These are phyloP conservation scores for Anabacerthia variegaticeps DNA, from an alignment of 2,797 vertebrate genomes.

Conservation along the genomic window DNA sequence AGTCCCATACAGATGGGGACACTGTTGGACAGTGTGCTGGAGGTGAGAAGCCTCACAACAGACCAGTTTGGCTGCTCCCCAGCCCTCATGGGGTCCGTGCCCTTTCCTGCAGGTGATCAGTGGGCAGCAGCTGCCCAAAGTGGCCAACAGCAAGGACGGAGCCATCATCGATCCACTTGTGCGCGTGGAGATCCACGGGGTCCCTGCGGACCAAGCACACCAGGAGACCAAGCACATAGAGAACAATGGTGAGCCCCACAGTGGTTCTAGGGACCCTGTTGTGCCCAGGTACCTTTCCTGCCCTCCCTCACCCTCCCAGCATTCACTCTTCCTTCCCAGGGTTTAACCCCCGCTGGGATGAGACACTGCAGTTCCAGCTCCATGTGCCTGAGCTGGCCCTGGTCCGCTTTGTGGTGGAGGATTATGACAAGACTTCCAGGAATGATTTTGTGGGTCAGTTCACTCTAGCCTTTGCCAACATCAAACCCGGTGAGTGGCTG, in stretches of 20 bases:
- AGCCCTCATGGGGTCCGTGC: neutral
- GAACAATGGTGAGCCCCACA: slow-evolving; percentile 87
- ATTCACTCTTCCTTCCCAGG: slow-evolving; percentile 68
- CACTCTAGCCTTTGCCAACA: slow-evolving; percentile 57
- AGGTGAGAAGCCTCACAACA: neutral
- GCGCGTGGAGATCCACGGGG: slow-evolving; percentile 88
- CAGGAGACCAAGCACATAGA: slow-evolving; percentile 89
- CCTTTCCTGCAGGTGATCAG: slow-evolving; percentile 86
- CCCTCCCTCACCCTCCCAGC: neutral
- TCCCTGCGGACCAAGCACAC: slow-evolving; percentile 80
- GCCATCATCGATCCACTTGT: slow-evolving; percentile 92
- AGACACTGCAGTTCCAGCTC: slow-evolving; percentile 85
- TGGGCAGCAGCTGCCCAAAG: slow-evolving; percentile 93
- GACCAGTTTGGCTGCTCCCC: neutral
- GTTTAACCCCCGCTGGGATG: slow-evolving; percentile 92
- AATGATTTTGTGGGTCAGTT: slow-evolving; percentile 60
- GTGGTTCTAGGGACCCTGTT: fast-evolving
- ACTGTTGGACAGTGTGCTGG: neutral
- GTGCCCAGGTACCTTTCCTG: neutral
- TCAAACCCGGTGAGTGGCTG: slow-evolving; percentile 18
- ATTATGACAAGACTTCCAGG: slow-evolving; percentile 62
- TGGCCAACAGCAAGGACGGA: slow-evolving; percentile 85
- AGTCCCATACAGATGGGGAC: neutral
- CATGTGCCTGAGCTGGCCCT: slow-evolving; percentile 87
- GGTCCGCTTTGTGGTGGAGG: slow-evolving; percentile 81